These are phyloP conservation scores for Xiphydria camelus DNA, from an alignment of 2,888 invertebrate species.

Conservation along the genomic window DNA sequence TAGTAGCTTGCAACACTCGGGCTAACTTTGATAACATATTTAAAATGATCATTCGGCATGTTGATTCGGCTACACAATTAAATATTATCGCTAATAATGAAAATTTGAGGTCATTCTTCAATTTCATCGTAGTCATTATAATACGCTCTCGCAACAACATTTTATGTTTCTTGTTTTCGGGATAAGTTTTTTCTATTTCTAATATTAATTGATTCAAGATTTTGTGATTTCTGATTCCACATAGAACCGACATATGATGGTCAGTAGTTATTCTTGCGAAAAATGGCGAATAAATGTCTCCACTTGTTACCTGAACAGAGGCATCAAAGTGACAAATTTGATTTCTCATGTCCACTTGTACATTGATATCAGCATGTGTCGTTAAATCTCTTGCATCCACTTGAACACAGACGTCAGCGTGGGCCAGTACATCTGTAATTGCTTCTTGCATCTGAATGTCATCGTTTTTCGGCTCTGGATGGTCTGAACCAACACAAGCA, in stretches of 20 bases:
- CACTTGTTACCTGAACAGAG: neutral
- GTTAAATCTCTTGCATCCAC: too few species aligned
- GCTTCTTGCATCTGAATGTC: too few species aligned
- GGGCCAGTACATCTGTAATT: too few species aligned
- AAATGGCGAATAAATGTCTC: constrained; percentile 3
- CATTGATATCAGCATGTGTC: too few species aligned
- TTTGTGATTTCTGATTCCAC: constrained; percentile 2
- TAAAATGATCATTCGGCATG: constrained; percentile 20
- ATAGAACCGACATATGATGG: constrained; percentile 3
- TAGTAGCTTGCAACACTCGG: constrained; percentile 11
- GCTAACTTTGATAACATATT: constrained; percentile 1
- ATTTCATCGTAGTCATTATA: constrained; percentile 5
- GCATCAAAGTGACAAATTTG: too few species aligned
- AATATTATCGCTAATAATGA: constrained; percentile 2
- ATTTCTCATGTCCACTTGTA: too few species aligned
- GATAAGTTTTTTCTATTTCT: neutral
- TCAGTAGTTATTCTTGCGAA: neutral
- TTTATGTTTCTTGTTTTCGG: neutral
- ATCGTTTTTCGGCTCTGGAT: too few species aligned
- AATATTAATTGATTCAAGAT: neutral
- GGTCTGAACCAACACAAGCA: too few species aligned
- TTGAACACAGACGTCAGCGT: too few species aligned
- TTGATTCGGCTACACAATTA: constrained; percentile 41
- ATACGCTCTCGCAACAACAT: constrained; percentile 1
- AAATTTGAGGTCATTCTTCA: constrained; percentile 1